phyloP scores from a whole-genome alignment of 2,797 vertebrate genomes.

The Arrhamphus sclerolepis region DNA sequence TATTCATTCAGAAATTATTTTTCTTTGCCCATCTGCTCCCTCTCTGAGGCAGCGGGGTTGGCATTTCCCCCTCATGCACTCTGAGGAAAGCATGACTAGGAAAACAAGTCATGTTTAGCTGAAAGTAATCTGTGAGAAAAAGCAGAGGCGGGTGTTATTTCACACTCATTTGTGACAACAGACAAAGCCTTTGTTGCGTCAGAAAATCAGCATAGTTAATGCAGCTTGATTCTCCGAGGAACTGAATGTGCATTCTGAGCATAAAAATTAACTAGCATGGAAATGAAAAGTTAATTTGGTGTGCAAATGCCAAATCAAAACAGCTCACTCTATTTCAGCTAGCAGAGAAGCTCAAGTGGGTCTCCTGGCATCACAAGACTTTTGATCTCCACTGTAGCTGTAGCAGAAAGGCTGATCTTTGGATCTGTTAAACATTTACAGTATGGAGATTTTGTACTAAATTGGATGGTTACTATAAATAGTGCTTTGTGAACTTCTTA shows the following conservation, averaged over 20 bases:
- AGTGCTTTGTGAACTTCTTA: no score
- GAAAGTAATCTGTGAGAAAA: constrained; percentile 14
- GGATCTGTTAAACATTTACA: constrained; percentile 14
- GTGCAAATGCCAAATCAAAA: constrained; percentile 47
- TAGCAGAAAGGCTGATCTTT: constrained; percentile 6
- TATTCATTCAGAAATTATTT: constrained; percentile 57
- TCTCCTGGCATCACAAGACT: constrained; percentile 19
- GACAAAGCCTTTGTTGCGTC: constrained; percentile 11
- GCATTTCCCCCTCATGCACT: constrained; percentile 8
- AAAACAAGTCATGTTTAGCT: constrained; percentile 15
- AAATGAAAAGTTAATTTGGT: constrained; percentile 46
- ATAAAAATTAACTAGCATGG: constrained; percentile 29
- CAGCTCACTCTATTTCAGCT: constrained; percentile 17
- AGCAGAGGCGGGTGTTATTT: background rate
- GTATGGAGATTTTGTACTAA: background rate
- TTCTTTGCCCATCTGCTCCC: constrained; percentile 57
- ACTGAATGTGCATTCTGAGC: constrained; percentile 13
- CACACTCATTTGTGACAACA: constrained; percentile 8
- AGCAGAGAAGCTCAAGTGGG: constrained; percentile 12
- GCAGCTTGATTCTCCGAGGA: constrained; percentile 23
- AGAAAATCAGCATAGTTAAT: constrained; percentile 31
- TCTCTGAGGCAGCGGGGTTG: constrained; percentile 21
- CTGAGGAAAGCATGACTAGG: constrained; percentile 23
- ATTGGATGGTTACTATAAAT: no score
- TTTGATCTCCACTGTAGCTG: constrained; percentile 8